A percentile compares a stretch with the other conserved stretches of the same genome.
Evolutionary conservation across 64 coral and sea anemone species (phyloP).

Genomic region (Actinia tenebrosa): DNA sequence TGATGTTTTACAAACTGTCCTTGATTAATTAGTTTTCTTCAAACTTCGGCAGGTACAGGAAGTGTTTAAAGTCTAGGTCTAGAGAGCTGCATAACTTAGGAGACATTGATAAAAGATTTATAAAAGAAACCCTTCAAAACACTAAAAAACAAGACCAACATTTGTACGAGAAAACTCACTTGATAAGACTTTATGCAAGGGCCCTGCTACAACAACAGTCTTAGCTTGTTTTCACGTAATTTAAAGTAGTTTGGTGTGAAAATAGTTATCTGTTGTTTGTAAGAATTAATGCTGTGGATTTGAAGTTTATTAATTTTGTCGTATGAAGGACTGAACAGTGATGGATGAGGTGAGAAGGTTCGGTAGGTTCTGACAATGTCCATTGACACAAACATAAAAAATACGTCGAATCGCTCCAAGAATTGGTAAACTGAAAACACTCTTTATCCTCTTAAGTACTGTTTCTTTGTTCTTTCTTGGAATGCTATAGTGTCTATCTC

Average conservation of each 20-base stretch:
- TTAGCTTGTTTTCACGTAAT: not conserved
- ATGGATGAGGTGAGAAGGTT: not conserved
- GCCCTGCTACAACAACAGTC: not conserved
- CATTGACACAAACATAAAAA: not conserved
- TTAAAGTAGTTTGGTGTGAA: not conserved
- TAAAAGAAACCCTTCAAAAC: not conserved
- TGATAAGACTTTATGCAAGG: not conserved
- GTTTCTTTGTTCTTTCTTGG: not conserved
- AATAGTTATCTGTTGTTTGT: not conserved
- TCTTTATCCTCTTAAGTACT: not conserved
- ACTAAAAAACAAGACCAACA: not conserved
- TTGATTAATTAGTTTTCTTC: slow-evolving; percentile 3
- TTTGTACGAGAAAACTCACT: not conserved
- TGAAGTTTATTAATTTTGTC: not conserved
- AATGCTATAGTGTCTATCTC: not conserved
- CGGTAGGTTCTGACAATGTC: not conserved
- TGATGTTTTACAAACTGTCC: not conserved
- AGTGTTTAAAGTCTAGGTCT: slow-evolving; percentile 7
- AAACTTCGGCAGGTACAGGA: not conserved
- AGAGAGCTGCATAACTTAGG: slow-evolving; percentile 6
- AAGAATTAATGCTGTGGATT: not conserved
- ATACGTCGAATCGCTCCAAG: not conserved
- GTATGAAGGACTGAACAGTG: not conserved
- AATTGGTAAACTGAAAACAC: not conserved
- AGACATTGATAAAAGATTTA: not conserved